phyloP scores from a whole-genome alignment of 2,797 vertebrate genomes.

The Falco biarmicus region DNA sequence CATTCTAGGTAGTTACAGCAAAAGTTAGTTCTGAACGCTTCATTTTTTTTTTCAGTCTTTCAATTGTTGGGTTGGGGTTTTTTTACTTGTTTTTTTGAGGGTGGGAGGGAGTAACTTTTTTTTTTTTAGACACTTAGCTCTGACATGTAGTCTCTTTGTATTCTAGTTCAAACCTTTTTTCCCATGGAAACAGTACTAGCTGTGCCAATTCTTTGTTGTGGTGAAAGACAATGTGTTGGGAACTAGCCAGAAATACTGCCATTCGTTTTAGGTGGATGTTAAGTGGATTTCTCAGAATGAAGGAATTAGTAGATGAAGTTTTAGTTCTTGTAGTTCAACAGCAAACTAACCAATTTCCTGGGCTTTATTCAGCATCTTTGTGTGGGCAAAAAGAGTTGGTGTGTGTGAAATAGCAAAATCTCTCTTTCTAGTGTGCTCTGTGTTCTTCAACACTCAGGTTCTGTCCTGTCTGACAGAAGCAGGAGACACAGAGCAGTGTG shows the following conservation, averaged over 20 bases:
- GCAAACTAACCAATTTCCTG: background rate
- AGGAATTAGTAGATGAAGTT: background rate
- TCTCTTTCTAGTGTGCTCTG: background rate
- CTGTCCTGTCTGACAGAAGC: background rate
- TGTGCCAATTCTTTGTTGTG: background rate
- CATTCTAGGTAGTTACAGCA: background rate
- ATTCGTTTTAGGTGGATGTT: background rate
- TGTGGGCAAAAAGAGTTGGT: background rate
- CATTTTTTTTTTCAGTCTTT: background rate
- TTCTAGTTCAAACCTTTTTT: background rate
- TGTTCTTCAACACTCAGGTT: background rate
- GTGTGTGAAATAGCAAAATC: background rate
- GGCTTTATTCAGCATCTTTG: background rate
- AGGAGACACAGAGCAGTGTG: background rate
- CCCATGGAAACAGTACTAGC: background rate
- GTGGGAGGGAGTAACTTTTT: background rate
- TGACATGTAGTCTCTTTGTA: background rate
- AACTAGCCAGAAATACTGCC: background rate
- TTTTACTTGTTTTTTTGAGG: background rate
- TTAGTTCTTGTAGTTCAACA: background rate
- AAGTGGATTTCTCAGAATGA: background rate
- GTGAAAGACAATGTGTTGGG: background rate
- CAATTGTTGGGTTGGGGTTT: background rate
- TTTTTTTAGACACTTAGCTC: background rate
- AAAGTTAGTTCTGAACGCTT: background rate